These are phyloP conservation scores for Pelecanoides urinatrix DNA, from an alignment of 2,113 vertebrate species.

Conservation along the genomic window DNA sequence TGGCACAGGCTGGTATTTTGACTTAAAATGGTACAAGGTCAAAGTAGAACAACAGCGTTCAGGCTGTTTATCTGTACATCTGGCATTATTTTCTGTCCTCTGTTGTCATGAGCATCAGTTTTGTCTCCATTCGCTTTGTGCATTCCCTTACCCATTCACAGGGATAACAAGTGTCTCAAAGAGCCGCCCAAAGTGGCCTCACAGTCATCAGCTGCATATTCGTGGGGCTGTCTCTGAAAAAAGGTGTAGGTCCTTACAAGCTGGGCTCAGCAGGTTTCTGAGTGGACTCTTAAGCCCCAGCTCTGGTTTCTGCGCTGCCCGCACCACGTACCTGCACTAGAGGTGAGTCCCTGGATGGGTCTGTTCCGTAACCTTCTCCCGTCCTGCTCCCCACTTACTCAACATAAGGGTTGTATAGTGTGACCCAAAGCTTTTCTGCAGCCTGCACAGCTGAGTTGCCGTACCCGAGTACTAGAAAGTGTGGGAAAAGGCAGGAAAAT, in stretches of 20 bases:
- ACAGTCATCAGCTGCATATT: not conserved
- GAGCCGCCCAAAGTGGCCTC: not conserved
- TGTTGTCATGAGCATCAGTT: not conserved
- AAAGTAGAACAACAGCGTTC: not conserved
- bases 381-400: not conserved
- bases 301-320: not conserved
- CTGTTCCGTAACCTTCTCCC: not conserved
- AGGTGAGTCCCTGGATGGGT: no score
- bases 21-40: not conserved
- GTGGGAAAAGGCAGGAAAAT: not conserved
- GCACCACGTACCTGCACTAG: rapidly evolving
- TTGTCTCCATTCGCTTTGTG: not conserved
- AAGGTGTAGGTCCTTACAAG: not conserved
- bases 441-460: not conserved
- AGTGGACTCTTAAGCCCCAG: not conserved
- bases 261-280: not conserved
- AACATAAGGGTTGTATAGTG: rapidly evolving
- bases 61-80: not conserved
- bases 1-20: not conserved
- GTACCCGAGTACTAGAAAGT: not conserved
- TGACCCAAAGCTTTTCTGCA: not conserved
- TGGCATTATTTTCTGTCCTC: not conserved
- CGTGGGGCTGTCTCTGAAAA: not conserved
- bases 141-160: not conserved
- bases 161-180: not conserved